Percentiles rank a stretch among this genome's conserved stretches.
These are phyloP conservation scores for Danio tinwini DNA, from an alignment of 2,797 vertebrate genomes.

Conservation along the genomic window DNA sequence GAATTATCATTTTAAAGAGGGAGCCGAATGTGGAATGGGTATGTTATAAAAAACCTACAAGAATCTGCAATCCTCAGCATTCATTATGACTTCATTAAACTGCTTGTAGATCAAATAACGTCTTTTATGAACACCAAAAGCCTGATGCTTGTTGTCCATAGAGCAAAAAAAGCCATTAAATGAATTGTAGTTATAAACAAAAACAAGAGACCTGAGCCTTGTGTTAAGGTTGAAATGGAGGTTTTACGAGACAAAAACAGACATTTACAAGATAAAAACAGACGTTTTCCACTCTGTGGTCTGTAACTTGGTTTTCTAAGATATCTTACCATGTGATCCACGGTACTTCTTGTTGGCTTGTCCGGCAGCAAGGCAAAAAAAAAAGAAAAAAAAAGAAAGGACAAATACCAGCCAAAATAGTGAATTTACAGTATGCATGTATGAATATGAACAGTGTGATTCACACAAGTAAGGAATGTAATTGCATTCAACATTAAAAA, in stretches of 20 bases:
- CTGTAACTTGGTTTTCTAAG: slow-evolving; percentile 27
- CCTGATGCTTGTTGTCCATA: not conserved
- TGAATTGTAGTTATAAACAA: slow-evolving; percentile 17
- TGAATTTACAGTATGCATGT: slow-evolving; percentile 28
- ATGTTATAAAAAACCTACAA: slow-evolving; percentile 36
- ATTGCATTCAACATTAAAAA: not conserved
- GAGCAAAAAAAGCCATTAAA: not conserved
- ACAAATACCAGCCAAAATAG: slow-evolving; percentile 59
- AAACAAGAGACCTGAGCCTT: not conserved
- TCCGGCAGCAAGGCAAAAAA: slow-evolving; percentile 69
- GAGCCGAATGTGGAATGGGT: not conserved
- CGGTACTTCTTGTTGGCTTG: slow-evolving; percentile 79
- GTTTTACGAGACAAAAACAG: not conserved
- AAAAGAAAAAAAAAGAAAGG: slow-evolving; percentile 60
- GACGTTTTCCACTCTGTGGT: not conserved
- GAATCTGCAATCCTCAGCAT: slow-evolving; percentile 39
- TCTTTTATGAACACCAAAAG: not conserved
- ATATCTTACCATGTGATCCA: slow-evolving; percentile 75
- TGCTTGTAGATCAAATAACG: slow-evolving; percentile 23
- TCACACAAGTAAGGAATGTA: not conserved
- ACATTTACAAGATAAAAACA: not conserved
- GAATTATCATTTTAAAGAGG: slow-evolving; percentile 1
- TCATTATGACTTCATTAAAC: slow-evolving; percentile 19
- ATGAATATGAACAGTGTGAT: not conserved
- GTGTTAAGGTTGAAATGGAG: not conserved